Evolutionary conservation across 2,888 invertebrate species (phyloP).

Genomic region (Venusia cambrica): DNA sequence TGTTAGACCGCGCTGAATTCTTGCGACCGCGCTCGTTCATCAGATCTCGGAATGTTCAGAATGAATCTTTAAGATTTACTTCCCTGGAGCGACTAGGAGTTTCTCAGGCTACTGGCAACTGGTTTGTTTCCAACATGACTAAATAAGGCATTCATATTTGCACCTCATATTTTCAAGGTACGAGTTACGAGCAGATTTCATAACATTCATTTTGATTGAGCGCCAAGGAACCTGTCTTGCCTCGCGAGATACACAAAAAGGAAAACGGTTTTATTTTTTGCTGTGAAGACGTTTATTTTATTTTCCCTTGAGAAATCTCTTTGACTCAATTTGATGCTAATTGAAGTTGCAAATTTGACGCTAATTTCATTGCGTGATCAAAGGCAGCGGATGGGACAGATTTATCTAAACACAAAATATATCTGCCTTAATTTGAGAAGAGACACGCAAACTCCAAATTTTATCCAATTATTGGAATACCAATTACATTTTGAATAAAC

Average conservation of each 20-base stretch:
- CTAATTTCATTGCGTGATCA: constrained; percentile 19
- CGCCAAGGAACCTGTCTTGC: constrained; percentile 32
- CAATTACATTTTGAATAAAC: constrained; percentile 24
- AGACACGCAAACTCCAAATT: constrained; percentile 9
- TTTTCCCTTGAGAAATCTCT: constrained; percentile 19
- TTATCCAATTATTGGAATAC: constrained; percentile 13
- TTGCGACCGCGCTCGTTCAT: constrained; percentile 52
- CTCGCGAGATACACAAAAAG: constrained; percentile 22
- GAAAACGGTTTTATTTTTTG: constrained; percentile 21
- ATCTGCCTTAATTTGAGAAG: constrained; percentile 6
- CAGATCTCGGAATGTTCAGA: constrained; percentile 56
- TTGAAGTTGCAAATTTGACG: constrained; percentile 18
- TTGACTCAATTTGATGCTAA: constrained; percentile 16
- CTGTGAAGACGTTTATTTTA: constrained; percentile 16
- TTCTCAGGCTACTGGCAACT: constrained; percentile 73
- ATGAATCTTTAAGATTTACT: constrained; percentile 71
- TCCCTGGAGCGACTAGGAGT: constrained; percentile 54
- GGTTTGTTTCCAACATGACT: constrained; percentile 67
- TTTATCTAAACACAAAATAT: constrained; percentile 15
- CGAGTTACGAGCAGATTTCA: constrained; percentile 41
- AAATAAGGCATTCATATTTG: constrained; percentile 70
- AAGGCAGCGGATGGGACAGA: constrained; percentile 12
- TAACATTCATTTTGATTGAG: constrained; percentile 51
- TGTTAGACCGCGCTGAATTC: constrained; percentile 39
- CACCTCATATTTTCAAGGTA: constrained; percentile 58